Evolutionary conservation across 2,888 invertebrate species (phyloP).

Genomic region (Euplagia quadripunctaria): DNA sequence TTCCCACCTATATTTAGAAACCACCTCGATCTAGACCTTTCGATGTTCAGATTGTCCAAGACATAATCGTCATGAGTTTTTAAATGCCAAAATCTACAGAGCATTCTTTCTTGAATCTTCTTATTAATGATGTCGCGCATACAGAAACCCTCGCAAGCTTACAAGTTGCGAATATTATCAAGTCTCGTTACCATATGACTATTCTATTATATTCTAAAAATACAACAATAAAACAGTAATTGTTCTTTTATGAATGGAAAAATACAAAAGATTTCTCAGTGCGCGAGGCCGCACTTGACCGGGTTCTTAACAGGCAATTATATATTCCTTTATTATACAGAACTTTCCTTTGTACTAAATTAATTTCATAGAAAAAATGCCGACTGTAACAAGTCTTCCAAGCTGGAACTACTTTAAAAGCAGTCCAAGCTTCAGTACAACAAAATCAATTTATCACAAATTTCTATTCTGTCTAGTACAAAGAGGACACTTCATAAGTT

Average conservation of each 20-base stretch:
- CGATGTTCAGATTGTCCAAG: too few relatives aligned
- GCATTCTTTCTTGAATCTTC: too few relatives aligned
- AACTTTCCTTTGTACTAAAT: not conserved
- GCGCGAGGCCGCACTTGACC: not conserved
- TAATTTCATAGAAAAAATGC: not conserved
- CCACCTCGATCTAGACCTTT: not conserved
- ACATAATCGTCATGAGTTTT: too few relatives aligned
- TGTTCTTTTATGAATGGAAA: not conserved
- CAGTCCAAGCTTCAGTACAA: constrained; percentile 2
- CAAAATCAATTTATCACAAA: constrained; percentile 14
- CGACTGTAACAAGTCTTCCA: not conserved
- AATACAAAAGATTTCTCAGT: not conserved
- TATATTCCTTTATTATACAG: not conserved
- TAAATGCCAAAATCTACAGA: not conserved
- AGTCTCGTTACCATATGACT: not conserved
- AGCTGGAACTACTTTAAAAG: not conserved
- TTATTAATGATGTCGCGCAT: not conserved
- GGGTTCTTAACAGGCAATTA: not conserved
- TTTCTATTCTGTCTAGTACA: not conserved
- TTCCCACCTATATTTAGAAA: not conserved
- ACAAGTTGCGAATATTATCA: not conserved
- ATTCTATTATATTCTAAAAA: not conserved
- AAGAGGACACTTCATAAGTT: constrained; percentile 8
- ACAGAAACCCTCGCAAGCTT: not conserved
- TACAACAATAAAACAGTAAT: not conserved